Evolutionary conservation across 2,888 invertebrate genomes (phyloP).

Genomic region (Leptopterna dolabrata): DNA sequence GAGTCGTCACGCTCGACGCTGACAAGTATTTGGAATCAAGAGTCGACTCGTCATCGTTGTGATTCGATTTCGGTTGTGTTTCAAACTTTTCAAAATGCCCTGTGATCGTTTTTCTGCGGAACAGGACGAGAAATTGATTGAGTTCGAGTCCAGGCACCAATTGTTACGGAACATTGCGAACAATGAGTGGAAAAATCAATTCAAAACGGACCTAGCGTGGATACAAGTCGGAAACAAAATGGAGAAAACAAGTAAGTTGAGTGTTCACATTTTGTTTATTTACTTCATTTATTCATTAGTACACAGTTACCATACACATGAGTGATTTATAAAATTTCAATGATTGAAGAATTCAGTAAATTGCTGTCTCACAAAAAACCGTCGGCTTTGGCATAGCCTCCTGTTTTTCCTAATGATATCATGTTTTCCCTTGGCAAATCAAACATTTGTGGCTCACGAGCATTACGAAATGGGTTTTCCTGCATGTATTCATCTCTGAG

Average conservation of each 20-base stretch:
- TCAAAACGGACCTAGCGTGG: too few species aligned
- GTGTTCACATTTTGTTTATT: background rate
- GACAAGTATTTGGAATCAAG: too few species aligned
- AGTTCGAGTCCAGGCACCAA: too few species aligned
- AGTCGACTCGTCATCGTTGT: too few species aligned
- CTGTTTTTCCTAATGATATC: background rate
- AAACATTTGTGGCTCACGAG: background rate
- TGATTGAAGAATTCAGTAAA: conserved; percentile 1
- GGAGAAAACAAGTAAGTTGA: background rate
- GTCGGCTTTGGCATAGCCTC: background rate
- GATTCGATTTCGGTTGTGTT: too few species aligned
- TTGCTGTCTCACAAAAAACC: background rate
- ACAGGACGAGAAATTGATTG: too few species aligned
- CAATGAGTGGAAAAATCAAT: too few species aligned
- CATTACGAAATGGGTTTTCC: background rate
- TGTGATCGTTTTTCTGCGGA: too few species aligned
- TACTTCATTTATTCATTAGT: background rate
- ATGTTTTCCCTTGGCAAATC: conserved; percentile 10
- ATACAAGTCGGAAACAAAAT: too few species aligned
- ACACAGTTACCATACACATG: background rate
- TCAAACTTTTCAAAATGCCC: too few species aligned
- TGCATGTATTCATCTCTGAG: background rate
- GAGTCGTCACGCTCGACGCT: too few species aligned
- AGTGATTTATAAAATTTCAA: background rate
- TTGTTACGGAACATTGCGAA: too few species aligned